Evolutionary conservation across 2,113 vertebrate genomes (phyloP).

Genomic region (Sander vitreus): DNA sequence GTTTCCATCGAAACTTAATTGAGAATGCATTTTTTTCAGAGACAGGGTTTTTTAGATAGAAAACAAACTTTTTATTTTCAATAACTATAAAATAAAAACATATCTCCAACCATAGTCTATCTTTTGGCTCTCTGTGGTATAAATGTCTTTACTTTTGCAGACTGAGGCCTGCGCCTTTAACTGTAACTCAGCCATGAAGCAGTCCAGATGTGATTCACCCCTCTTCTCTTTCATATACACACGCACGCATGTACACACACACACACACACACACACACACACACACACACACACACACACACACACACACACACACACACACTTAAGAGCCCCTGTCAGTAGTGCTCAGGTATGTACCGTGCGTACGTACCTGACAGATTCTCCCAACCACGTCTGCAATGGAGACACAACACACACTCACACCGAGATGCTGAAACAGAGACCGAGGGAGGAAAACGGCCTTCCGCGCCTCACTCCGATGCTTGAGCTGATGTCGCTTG

Average conservation of each 20-base stretch:
- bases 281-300: conserved; percentile 8
- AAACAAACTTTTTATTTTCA: neutral
- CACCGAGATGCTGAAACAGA: conserved; percentile 62
- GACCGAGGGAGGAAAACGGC: conserved; percentile 36
- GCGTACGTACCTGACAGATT: conserved; percentile 67
- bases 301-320: conserved; percentile 32
- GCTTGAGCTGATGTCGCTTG: conserved; percentile 82
- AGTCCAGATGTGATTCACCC: conserved; percentile 59
- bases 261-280: conserved; percentile 25
- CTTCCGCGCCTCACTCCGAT: conserved; percentile 10
- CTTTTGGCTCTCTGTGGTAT: neutral
- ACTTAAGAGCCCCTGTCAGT: conserved; percentile 63
- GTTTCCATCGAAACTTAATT: too few species aligned
- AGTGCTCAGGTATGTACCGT: conserved; percentile 41
- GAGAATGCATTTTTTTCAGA: too few species aligned
- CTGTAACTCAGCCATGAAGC: conserved; percentile 29
- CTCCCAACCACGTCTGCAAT: conserved; percentile 43
- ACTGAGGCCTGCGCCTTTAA: neutral
- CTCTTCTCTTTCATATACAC: conserved; percentile 37
- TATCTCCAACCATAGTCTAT: neutral
- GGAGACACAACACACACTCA: conserved; percentile 41
- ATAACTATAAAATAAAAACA: neutral
- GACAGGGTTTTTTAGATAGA: too few species aligned
- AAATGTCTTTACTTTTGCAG: neutral
- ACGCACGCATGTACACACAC: too few species aligned